Base-by-base conservation (phyloP, 2,888 invertebrate genomes). In the Tiliacea citrago region DNA sequence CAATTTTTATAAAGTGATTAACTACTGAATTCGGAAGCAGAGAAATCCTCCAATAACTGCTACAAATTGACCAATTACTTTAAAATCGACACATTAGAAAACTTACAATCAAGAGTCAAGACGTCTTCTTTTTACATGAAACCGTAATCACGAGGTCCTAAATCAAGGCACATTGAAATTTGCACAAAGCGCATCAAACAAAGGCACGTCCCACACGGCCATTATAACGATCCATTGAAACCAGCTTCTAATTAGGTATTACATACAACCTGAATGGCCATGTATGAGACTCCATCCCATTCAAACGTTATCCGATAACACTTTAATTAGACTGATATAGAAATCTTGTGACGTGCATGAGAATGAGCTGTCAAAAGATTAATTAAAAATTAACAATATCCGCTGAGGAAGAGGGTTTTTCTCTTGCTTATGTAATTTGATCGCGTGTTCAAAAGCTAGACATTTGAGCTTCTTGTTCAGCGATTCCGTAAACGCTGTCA, bases 221-320 rank as follows among this genome's bases (percentile, higher is more conserved):
- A 89, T 88, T 92, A 91, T 93, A 95, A 95, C 92, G 93, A 92
- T 89, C 92, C 92, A 95, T 95, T 94, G 91, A 94, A 92, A 81
- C 81, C 92, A 83, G 73, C 58, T 86, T 91, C 92, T 95, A 94
- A 95, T 94, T 94, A 95, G 90, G 86, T 88, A 93, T 92, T 92
- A 91, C 90, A 90, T 87, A 89, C 86, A 92, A 84, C 88, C 89
- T 91, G 91, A 93, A 92, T 92, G 91, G 86, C 85, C 82, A 79
- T 87, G 88, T 92, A 91, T 92, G 92, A 92, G 92, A 93, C 92
- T 90, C 88, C 89, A 81, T 88, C 85, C 93, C 89, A 95, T 95
- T 94, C 91, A 95, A 93, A 92, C 84, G 91, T 85, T 92, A 93
- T 93, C 93, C 84, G 94, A 95, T 94, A 89, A 90, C 88, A 92